Evolutionary conservation across 2,113 vertebrate genomes (phyloP).

Genomic region (Aegotheles bennettii): DNA sequence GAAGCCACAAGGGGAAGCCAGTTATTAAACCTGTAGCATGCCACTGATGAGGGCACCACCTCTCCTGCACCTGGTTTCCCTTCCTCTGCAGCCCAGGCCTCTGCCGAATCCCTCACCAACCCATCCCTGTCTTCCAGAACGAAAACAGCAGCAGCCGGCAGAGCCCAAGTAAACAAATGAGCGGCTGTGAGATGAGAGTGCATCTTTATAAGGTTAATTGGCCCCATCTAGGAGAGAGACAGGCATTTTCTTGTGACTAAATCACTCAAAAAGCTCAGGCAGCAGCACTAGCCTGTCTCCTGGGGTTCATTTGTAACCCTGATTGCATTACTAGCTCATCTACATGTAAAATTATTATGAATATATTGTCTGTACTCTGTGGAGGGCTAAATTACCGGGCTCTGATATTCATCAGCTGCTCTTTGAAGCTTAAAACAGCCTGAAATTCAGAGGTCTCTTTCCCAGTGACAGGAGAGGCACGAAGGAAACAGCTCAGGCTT

Average conservation of each 20-base stretch:
- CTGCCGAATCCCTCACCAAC: not conserved
- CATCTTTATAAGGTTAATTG: constrained; percentile 30
- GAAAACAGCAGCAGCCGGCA: not conserved
- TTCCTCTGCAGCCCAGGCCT: not conserved
- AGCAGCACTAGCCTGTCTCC: not conserved
- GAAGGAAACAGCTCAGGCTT: not conserved
- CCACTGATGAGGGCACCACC: not conserved
- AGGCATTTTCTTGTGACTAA: not conserved
- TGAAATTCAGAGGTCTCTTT: not conserved
- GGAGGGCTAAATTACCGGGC: not conserved
- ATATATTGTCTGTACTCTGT: not conserved
- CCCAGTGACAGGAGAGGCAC: not conserved
- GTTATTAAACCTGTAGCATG: not conserved
- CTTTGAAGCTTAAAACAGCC: not conserved
- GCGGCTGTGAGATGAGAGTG: not conserved
- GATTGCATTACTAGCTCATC: not conserved
- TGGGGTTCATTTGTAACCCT: constrained; percentile 26
- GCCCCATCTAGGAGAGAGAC: not conserved
- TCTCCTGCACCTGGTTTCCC: not conserved
- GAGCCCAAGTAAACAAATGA: constrained; percentile 17
- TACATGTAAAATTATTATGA: constrained; percentile 31
- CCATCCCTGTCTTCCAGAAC: not conserved
- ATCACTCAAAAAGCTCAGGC: not conserved
- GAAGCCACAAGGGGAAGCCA: not conserved
- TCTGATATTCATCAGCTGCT: not conserved